These are phyloP conservation scores for Tiliacea aurago DNA, from an alignment of 2,888 invertebrate species.

Conservation along the genomic window DNA sequence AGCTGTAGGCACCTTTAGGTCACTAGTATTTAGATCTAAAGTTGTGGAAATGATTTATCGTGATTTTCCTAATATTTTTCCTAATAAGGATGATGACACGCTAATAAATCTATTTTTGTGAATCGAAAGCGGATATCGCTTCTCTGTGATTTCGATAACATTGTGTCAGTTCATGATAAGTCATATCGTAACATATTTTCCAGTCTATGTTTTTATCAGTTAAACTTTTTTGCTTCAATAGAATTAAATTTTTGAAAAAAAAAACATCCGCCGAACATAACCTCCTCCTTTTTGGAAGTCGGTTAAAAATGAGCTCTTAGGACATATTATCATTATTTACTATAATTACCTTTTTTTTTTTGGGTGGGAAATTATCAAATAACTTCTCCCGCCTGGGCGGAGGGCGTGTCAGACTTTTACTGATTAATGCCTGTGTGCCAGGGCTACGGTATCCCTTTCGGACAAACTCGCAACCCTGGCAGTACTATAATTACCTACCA, in stretches of 20 bases:
- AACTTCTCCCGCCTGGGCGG: too few species aligned
- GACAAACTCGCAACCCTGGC: too few species aligned
- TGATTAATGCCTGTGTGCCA: too few species aligned
- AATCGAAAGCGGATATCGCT: slow-evolving; percentile 9
- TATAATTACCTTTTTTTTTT: too few species aligned
- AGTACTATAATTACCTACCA: background rate
- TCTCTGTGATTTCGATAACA: slow-evolving; percentile 30
- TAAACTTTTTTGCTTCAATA: slow-evolving; percentile 19
- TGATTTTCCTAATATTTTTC: slow-evolving; percentile 4
- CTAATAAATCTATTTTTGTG: background rate
- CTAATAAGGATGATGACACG: background rate
- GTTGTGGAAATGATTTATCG: background rate
- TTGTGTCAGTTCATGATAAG: slow-evolving; percentile 4
- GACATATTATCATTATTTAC: background rate
- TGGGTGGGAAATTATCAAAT: too few species aligned
- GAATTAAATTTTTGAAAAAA: too few species aligned
- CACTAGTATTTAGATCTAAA: background rate
- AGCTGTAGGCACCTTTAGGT: background rate
- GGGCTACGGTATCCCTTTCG: too few species aligned
- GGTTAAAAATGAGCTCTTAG: background rate
- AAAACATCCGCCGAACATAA: too few species aligned
- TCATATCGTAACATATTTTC: slow-evolving; percentile 5
- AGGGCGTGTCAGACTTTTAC: too few species aligned
- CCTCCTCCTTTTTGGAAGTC: too few species aligned
- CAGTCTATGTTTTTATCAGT: slow-evolving; percentile 8